phyloP scores from a whole-genome alignment of 2,113 vertebrate genomes.

The Syrmaticus mikado region DNA sequence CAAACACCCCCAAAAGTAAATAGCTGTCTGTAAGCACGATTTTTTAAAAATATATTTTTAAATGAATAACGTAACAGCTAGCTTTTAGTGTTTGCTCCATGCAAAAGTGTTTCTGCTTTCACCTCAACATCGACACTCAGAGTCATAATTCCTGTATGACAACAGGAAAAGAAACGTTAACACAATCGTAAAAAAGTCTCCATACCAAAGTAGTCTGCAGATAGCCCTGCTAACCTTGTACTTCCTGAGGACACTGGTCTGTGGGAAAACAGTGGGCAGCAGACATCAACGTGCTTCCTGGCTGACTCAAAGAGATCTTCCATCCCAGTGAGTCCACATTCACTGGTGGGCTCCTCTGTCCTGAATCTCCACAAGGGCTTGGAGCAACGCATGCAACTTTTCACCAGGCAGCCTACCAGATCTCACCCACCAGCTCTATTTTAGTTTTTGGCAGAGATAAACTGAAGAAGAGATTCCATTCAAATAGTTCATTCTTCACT shows the following conservation, averaged over 20 bases:
- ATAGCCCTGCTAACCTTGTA: background rate
- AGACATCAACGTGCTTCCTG: background rate
- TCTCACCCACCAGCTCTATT: background rate
- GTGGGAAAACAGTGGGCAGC: background rate
- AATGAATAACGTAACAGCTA: background rate
- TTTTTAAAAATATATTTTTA: background rate
- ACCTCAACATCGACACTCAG: background rate
- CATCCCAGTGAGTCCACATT: background rate
- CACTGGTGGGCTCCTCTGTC: rapidly evolving
- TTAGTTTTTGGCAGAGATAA: background rate
- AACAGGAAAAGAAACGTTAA: slow-evolving; percentile 9
- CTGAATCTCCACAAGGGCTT: background rate
- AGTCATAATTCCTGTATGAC: background rate
- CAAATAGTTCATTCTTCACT: background rate
- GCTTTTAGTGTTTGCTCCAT: background rate
- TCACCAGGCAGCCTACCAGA: background rate
- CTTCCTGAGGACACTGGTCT: background rate
- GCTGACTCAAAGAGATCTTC: background rate
- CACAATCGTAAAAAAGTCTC: background rate
- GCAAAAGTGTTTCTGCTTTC: background rate
- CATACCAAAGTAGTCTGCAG: background rate
- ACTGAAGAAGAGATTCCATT: background rate
- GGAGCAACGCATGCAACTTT: background rate
- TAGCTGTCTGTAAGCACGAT: background rate
- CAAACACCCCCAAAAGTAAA: background rate